Conservation (phyloP, 2,113 vertebrate genomes). For the Centropus unirufus region DNA sequence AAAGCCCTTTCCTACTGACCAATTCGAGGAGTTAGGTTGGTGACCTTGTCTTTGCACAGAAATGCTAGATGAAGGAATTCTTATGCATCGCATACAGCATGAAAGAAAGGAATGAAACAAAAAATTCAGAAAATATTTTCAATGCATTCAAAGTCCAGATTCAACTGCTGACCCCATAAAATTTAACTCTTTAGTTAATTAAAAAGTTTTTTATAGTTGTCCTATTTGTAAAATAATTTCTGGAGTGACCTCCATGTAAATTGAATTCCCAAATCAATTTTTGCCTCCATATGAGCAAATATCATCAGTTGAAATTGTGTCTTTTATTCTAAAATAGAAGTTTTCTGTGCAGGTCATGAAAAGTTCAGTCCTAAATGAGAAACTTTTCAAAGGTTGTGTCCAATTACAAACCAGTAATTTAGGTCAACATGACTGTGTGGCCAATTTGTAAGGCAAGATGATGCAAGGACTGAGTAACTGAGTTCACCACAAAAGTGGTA, state of each 20-base stretch:
- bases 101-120: background rate
- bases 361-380: slow-evolving; percentile 52
- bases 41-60: background rate
- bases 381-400: slow-evolving; percentile 14
- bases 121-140: background rate
- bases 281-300: background rate
- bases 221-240: background rate
- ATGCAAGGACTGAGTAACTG: slow-evolving; percentile 5
- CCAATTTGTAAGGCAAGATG: slow-evolving; percentile 35
- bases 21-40: background rate
- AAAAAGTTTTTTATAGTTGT: background rate
- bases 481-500: background rate
- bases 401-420: slow-evolving; percentile 52
- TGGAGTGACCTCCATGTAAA: background rate
- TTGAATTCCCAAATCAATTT: background rate
- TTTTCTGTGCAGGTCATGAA: slow-evolving; percentile 29
- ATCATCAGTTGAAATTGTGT: background rate
- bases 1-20: background rate
- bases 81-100: background rate
- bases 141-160: background rate
- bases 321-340: background rate
- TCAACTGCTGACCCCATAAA: background rate
- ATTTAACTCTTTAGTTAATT: background rate
- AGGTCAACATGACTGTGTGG: slow-evolving; percentile 17
- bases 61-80: background rate